Evolutionary conservation across 2,113 vertebrate genomes (phyloP).

Genomic region (Syngnathus floridae): DNA sequence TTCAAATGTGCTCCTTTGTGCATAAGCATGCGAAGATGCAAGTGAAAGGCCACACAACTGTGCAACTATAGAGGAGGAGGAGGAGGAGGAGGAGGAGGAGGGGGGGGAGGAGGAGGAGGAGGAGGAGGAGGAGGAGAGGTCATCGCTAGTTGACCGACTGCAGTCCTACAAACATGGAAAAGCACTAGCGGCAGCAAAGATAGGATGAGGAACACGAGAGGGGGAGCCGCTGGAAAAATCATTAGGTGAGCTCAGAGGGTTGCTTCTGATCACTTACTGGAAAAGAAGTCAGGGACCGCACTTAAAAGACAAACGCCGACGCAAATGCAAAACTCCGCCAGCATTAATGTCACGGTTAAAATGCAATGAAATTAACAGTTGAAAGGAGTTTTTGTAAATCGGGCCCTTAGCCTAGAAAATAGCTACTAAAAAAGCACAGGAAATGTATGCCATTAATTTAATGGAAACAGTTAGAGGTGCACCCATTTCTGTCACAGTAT

Average conservation of each 20-base stretch:
- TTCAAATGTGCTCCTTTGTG: slow-evolving; percentile 38
- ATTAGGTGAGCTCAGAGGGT: slow-evolving; percentile 40
- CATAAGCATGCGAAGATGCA: slow-evolving; percentile 28
- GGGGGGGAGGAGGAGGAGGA: slow-evolving; percentile 9
- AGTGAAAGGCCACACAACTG: not conserved
- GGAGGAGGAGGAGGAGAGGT: slow-evolving; percentile 24
- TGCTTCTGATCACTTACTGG: slow-evolving; percentile 30
- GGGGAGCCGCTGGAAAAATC: slow-evolving; percentile 40
- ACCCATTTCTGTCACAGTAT: not conserved
- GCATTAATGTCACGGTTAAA: not conserved
- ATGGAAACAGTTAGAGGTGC: not conserved
- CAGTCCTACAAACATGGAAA: slow-evolving; percentile 17
- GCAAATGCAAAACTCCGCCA: not conserved
- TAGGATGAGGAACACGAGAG: slow-evolving; percentile 12
- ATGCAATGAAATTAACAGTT: no score
- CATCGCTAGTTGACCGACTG: slow-evolving; percentile 10
- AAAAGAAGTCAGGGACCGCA: slow-evolving; percentile 5
- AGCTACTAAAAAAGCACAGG: not conserved
- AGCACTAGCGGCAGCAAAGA: slow-evolving; percentile 22
- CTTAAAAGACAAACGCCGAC: not conserved
- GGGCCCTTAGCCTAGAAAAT: no score
- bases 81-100: slow-evolving; percentile 16
- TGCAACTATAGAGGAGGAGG: slow-evolving; percentile 9
- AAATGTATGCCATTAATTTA: not conserved
- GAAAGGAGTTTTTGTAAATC: no score